Evolutionary conservation across 2,888 invertebrate genomes (phyloP).

Genomic region (Aporophyla lueneburgensis): DNA sequence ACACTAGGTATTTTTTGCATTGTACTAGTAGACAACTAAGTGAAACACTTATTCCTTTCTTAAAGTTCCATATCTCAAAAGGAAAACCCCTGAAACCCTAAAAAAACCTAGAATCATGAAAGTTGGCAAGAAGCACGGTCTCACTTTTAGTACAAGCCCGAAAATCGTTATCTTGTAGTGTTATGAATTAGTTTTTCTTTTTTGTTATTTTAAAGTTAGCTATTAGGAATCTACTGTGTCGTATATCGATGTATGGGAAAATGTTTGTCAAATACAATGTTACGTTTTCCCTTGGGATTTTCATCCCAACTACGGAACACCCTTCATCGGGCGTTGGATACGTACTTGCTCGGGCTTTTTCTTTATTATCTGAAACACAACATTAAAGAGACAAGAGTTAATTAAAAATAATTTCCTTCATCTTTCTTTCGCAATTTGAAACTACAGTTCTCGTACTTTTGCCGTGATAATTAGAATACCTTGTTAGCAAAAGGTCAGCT

Average conservation of each 20-base stretch:
- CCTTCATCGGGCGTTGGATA: neutral
- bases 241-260: too few relatives aligned
- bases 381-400: constrained; percentile 3
- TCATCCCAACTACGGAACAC: neutral
- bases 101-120: too few relatives aligned
- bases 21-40: neutral
- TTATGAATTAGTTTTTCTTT: too few relatives aligned
- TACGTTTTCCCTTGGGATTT: neutral
- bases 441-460: neutral
- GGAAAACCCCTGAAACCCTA: too few relatives aligned
- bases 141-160: too few relatives aligned
- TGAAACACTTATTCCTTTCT: neutral
- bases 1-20: too few relatives aligned
- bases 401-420: constrained; percentile 13
- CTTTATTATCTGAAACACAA: neutral
- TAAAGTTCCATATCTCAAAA: too few relatives aligned
- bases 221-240: too few relatives aligned
- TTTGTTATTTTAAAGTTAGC: too few relatives aligned
- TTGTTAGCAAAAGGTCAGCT: constrained; percentile 32
- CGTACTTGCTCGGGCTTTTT: neutral
- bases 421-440: constrained; percentile 32
- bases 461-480: constrained; percentile 15
- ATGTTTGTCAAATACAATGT: neutral
- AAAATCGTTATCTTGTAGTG: too few relatives aligned
- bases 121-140: too few relatives aligned